These are phyloP conservation scores for Indicator indicator DNA, from an alignment of 2,113 vertebrate genomes.

Conservation along the genomic window DNA sequence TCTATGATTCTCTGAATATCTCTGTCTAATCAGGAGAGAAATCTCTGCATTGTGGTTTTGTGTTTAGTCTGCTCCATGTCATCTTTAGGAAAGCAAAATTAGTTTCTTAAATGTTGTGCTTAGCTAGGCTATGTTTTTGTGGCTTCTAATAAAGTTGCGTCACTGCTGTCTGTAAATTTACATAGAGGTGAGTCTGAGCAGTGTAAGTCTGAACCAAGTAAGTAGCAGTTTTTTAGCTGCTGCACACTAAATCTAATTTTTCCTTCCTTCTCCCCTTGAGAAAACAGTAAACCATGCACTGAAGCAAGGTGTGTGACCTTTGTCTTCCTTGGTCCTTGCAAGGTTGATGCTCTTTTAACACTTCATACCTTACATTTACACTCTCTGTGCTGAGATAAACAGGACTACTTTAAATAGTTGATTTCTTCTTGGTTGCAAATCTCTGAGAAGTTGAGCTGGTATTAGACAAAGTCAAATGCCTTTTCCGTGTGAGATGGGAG, in stretches of 20 bases:
- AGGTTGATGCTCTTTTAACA: not conserved
- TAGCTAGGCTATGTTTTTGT: not conserved
- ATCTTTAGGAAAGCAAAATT: not conserved
- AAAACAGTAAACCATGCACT: not conserved
- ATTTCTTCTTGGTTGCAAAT: constrained; percentile 21
- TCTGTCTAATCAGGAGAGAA: not conserved
- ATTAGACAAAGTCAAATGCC: constrained; percentile 64
- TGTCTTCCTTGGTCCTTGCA: not conserved
- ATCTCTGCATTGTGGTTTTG: not conserved
- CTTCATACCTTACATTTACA: not conserved
- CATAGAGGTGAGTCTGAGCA: not conserved
- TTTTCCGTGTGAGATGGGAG: constrained; percentile 49
- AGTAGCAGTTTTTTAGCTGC: not conserved
- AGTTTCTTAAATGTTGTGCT: not conserved
- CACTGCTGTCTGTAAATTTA: not conserved
- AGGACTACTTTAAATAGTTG: not conserved
- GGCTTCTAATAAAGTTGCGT: not conserved
- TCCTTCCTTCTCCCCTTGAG: not conserved
- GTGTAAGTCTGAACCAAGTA: not conserved
- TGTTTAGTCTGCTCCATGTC: not conserved
- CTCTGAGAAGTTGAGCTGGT: not conserved
- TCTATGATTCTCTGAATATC: no score
- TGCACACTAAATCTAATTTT: not conserved
- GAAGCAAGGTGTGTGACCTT: not conserved
- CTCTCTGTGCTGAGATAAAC: not conserved